These are phyloP conservation scores for Hyalella azteca DNA, from an alignment of 2,888 invertebrate species.

Conservation along the genomic window DNA sequence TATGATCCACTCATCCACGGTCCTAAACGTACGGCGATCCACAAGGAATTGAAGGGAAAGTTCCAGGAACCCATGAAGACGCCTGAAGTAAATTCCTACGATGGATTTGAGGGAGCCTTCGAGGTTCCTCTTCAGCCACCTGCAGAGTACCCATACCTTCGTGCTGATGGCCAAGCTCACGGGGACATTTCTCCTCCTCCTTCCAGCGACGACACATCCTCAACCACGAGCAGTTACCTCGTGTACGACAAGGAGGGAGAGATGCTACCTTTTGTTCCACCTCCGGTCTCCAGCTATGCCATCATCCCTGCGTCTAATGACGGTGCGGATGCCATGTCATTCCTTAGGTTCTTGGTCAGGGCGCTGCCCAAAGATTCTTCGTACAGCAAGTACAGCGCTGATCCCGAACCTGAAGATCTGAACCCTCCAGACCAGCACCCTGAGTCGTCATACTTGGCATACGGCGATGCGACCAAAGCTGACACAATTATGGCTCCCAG, in stretches of 20 bases:
- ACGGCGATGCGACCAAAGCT: not conserved
- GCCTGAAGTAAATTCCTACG: conserved; percentile 17
- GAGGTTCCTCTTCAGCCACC: conserved; percentile 7
- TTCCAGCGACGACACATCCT: not conserved
- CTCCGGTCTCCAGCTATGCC: conserved; percentile 5
- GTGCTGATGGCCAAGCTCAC: conserved; percentile 15
- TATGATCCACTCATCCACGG: conserved; percentile 28
- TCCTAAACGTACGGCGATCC: not conserved
- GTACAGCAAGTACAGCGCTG: conserved; percentile 29
- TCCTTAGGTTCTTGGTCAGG: not conserved
- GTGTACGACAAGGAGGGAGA: conserved; percentile 6
- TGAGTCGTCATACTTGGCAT: conserved; percentile 21
- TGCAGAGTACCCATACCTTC: not conserved
- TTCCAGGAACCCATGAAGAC: conserved; percentile 16
- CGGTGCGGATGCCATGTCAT: conserved; percentile 27
- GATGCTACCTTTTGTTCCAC: not conserved
- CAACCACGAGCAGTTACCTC: conserved; percentile 20
- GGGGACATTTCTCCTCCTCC: conserved; percentile 30
- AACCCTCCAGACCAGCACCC: not conserved
- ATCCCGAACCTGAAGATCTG: not conserved
- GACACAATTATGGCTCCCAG: not conserved
- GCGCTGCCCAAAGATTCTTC: conserved; percentile 26
- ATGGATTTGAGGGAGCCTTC: conserved; percentile 1
- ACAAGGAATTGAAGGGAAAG: too few species aligned
- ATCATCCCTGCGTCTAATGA: conserved; percentile 5